Conservation (phyloP, 2,113 vertebrate genomes). For the Rhipidura dahli region DNA sequence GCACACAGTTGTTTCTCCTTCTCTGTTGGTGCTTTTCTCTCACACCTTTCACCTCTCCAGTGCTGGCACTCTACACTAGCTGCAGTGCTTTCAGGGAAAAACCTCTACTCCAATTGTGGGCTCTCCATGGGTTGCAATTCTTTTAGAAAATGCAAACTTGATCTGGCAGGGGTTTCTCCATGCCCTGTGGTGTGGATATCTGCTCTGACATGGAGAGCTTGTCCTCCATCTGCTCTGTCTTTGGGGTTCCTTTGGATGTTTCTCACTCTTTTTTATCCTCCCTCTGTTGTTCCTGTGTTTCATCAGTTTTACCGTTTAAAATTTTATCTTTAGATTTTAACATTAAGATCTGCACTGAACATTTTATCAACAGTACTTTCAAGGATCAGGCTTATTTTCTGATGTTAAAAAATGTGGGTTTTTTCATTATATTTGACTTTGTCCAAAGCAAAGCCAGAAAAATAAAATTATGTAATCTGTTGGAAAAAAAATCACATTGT, state of each 20-base stretch:
- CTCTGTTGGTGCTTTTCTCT: background rate
- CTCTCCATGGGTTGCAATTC: background rate
- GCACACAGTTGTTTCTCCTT: background rate
- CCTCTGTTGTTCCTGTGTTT: background rate
- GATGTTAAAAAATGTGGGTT: background rate
- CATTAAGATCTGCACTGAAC: background rate
- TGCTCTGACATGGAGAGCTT: background rate
- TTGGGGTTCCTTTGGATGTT: background rate
- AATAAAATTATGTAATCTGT: background rate
- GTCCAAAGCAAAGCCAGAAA: background rate
- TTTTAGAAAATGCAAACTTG: background rate
- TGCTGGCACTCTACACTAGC: background rate
- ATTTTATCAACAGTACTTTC: background rate
- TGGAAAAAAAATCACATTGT: background rate
- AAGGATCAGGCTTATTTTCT: background rate
- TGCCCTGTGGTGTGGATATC: background rate
- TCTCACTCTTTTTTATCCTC: background rate
- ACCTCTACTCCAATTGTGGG: accelerated
- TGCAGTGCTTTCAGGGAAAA: background rate
- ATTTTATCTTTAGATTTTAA: background rate
- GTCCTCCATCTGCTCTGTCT: background rate
- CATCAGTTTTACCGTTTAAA: background rate
- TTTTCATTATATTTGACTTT: background rate
- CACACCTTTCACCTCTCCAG: background rate
- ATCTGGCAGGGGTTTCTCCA: background rate